Evolutionary conservation across 2,113 vertebrate species (phyloP), one percentile per base, ranked within the genome.

Genomic region (Tragelaphus imberbis): DNA sequence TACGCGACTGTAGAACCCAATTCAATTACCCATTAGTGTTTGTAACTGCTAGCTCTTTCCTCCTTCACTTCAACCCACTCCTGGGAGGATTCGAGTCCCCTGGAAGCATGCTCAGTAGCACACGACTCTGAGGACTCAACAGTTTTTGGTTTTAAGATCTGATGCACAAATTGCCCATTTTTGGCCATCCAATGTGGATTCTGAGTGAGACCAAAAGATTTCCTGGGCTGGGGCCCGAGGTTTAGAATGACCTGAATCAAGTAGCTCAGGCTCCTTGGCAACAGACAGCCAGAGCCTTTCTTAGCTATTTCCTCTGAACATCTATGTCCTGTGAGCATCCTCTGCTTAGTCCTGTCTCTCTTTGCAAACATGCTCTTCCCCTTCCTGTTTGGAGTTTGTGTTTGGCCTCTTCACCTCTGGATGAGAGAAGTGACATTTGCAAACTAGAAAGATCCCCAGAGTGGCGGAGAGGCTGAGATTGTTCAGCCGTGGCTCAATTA

Each of bases 171-270:
- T 40, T 27, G 4, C 5, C 1, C 2, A 2, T 71, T 84, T 84
- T 88, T 47, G 36, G 63, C 1, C 16, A 11, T 56, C 47, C 1
- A 7, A 1, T 12, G 6, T 36, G 61, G 28, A 28, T 2, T 55
- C 61, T 40, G 30, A 81, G 40, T 15, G 3, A 6, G 8, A 44
- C 9, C 8, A 6, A 36, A 15, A 23, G 28, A 4, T 28, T 71
- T 25, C 33, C 40, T 4, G 25, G 4, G 7, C 40, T 0, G 14
- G 27, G 5, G 15, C 3, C 3, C 0, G 3, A 15, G 6, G 5
- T 10, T 15, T 30, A 58, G 81, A 71, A n/a, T 3, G 27, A 25
- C 28, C 15, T 1, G 23, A 0, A 49, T 40, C 16, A n/a, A 53
- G 2, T 3, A 6, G 9, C 10, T 36, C 5, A 15, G 40, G 17